Percentiles rank a stretch among this genome's conserved stretches.
phyloP scores from a whole-genome alignment of 2,888 invertebrate genomes.

The Amorpha juglandis region DNA sequence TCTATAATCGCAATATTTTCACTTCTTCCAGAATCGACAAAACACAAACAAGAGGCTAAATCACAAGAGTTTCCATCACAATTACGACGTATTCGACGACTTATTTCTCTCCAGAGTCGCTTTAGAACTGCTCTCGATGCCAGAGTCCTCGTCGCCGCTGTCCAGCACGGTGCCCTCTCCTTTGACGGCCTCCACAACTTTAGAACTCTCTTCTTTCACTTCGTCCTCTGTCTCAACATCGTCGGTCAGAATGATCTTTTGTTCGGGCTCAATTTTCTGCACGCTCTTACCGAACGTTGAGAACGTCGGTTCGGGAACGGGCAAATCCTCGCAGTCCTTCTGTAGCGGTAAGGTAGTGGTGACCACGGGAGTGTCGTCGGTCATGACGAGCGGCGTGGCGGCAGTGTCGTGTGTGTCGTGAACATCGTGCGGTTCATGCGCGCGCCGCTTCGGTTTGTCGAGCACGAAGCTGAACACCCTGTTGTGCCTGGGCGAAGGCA shows the following conservation, averaged over 20 bases:
- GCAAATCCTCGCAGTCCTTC: conserved; percentile 57
- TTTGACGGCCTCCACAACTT: conserved; percentile 65
- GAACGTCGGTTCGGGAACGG: conserved; percentile 79
- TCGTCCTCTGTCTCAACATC: conserved; percentile 44
- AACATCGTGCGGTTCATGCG: conserved; percentile 53
- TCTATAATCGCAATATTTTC: neutral
- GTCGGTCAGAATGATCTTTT: conserved; percentile 64
- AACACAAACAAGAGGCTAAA: neutral
- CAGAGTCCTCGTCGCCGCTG: conserved; percentile 87
- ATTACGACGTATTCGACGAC: conserved; percentile 64
- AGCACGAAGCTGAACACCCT: conserved; percentile 75
- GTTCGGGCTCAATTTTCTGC: conserved; percentile 57
- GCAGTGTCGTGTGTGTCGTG: conserved; percentile 40
- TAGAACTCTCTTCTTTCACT: conserved; percentile 54
- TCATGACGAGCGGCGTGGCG: conserved; percentile 69
- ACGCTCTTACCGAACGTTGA: conserved; percentile 84
- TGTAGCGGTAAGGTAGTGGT: conserved; percentile 54
- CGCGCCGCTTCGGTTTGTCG: conserved; percentile 66
- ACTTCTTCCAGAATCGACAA: neutral
- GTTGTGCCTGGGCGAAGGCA: conserved; percentile 70
- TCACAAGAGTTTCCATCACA: conserved; percentile 35
- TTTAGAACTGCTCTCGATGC: conserved; percentile 86
- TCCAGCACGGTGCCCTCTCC: conserved; percentile 86
- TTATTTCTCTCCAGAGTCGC: conserved; percentile 82
- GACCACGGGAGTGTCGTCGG: conserved; percentile 74